Evolutionary conservation across 2,113 vertebrate species (phyloP).

Genomic region (Equus quagga): DNA sequence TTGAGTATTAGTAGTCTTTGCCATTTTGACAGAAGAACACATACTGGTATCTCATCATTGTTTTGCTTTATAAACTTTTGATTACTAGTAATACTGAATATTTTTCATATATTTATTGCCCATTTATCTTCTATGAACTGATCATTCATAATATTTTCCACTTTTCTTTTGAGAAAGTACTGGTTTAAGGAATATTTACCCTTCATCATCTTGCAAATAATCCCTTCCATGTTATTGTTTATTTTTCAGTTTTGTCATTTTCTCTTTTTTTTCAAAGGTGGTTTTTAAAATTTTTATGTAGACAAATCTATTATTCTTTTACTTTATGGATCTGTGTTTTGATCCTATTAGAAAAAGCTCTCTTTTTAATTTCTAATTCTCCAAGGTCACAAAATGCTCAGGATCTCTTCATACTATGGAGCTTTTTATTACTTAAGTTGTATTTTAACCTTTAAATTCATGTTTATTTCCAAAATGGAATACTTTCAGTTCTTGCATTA

Average conservation of each 20-base stretch:
- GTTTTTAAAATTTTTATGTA: neutral
- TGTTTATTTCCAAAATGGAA: slow-evolving; percentile 41
- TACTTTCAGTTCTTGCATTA: neutral
- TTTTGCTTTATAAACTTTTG: neutral
- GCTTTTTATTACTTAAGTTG: slow-evolving; percentile 5
- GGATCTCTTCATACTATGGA: neutral
- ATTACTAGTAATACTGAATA: slow-evolving; percentile 2
- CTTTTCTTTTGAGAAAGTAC: neutral
- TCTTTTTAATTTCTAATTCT: slow-evolving; percentile 35
- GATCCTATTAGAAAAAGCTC: neutral
- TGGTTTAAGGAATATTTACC: neutral
- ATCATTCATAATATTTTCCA: neutral
- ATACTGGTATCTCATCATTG: neutral
- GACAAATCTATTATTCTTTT: neutral
- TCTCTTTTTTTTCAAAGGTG: neutral
- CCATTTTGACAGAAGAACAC: slow-evolving; percentile 28
- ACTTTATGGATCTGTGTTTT: slow-evolving; percentile 26
- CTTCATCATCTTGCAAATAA: slow-evolving; percentile 10
- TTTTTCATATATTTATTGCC: slow-evolving; percentile 19
- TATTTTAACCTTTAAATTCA: slow-evolving; percentile 15
- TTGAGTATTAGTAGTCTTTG: neutral
- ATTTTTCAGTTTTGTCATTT: neutral
- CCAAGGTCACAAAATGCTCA: neutral
- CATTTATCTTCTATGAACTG: neutral
- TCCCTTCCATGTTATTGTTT: neutral